phyloP scores from a whole-genome alignment of 2,113 vertebrate species.

The Eclectus roratus region DNA sequence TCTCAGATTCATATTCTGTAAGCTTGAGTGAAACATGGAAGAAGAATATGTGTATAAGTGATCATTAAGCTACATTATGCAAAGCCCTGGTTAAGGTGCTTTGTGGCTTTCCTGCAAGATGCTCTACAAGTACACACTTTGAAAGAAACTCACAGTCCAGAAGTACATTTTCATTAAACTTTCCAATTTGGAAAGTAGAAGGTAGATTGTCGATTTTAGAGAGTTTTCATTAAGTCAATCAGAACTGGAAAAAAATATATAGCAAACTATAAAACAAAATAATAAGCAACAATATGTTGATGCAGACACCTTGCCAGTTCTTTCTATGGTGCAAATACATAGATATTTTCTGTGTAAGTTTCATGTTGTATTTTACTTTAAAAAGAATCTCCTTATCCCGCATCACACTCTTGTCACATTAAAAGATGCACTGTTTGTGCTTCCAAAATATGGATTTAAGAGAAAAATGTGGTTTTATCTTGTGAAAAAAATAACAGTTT shows the following conservation, averaged over 20 bases:
- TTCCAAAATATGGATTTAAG: background rate
- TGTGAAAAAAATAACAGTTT: background rate
- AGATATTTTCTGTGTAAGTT: background rate
- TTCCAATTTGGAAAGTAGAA: background rate
- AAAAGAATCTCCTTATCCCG: background rate
- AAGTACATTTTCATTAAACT: background rate
- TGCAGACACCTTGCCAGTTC: background rate
- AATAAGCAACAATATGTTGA: background rate
- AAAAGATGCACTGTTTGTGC: background rate
- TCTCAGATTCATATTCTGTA: background rate
- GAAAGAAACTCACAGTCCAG: background rate
- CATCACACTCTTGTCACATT: background rate
- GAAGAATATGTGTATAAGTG: background rate
- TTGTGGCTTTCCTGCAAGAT: background rate
- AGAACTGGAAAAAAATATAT: background rate
- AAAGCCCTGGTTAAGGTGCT: background rate
- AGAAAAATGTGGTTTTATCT: background rate
- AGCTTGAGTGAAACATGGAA: background rate
- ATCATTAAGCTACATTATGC: background rate
- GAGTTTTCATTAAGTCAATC: background rate
- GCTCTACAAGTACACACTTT: background rate
- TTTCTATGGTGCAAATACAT: background rate
- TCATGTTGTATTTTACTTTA: background rate
- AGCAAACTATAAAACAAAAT: background rate
- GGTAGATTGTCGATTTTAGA: background rate